phyloP scores from a whole-genome alignment of 2,113 vertebrate species.

The Lampris megalopsis region DNA sequence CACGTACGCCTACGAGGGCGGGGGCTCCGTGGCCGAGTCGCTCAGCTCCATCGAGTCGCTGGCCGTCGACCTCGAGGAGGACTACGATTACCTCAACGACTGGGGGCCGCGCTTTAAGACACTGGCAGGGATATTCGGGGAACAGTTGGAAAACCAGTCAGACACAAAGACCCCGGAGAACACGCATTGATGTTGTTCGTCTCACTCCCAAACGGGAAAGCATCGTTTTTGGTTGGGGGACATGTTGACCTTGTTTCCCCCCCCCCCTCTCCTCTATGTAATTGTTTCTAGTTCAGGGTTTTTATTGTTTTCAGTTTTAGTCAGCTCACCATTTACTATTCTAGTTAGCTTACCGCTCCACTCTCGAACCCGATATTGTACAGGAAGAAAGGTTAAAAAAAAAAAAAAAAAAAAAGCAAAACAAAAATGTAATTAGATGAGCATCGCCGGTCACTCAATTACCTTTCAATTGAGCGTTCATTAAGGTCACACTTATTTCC shows the following conservation, averaged over 20 bases:
- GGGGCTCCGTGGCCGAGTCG: constrained; percentile 92
- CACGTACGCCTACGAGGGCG: constrained; percentile 96
- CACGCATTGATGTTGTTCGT: constrained; percentile 76
- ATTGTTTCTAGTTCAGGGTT: constrained; percentile 13
- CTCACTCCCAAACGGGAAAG: constrained; percentile 50
- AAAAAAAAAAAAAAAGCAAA: constrained; percentile 25
- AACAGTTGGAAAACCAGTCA: constrained; percentile 83
- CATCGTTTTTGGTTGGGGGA: constrained; percentile 33
- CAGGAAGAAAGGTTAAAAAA: constrained; percentile 36
- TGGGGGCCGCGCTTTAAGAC: constrained; percentile 98
- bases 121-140: constrained; percentile 94
- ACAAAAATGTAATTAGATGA: constrained; percentile 36
- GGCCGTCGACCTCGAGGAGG: constrained; percentile 86
- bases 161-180: constrained; percentile 73
- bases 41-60: constrained; percentile 95
- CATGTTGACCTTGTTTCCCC: constrained; percentile 29
- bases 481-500: constrained; percentile 64
- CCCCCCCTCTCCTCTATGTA: not conserved
- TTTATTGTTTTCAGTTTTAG: constrained; percentile 36
- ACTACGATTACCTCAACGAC: constrained; percentile 93
- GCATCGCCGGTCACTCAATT: constrained; percentile 59
- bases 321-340: constrained; percentile 46
- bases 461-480: constrained; percentile 58
- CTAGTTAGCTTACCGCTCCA: constrained; percentile 39
- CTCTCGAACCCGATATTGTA: constrained; percentile 67